These are phyloP conservation scores for Sweltsa coloradensis DNA, from an alignment of 1,140 invertebrate species.

Conservation along the genomic window DNA sequence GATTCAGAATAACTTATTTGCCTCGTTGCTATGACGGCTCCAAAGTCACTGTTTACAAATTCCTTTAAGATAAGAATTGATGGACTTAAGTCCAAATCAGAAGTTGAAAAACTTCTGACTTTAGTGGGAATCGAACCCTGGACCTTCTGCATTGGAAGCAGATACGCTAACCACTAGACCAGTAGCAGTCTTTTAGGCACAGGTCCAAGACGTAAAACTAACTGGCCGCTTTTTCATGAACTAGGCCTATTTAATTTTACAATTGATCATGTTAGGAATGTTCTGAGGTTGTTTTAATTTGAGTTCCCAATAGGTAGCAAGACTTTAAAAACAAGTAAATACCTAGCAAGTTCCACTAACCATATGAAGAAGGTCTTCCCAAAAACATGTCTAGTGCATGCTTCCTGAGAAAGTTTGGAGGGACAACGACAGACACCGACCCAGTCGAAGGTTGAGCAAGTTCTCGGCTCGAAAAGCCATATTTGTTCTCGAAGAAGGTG, in stretches of 20 bases:
- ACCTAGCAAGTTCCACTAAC: neutral
- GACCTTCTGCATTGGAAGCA: too few relatives aligned
- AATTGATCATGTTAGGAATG: neutral
- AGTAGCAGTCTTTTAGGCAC: neutral
- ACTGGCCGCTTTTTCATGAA: neutral
- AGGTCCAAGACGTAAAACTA: neutral
- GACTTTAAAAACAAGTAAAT: neutral
- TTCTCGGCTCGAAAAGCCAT: constrained; percentile 21
- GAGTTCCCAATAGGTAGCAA: neutral
- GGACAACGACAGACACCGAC: neutral
- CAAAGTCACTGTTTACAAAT: too few relatives aligned
- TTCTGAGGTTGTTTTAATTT: neutral
- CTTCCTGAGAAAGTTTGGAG: neutral
- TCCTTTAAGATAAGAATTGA: too few relatives aligned
- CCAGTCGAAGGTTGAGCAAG: neutral
- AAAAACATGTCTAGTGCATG: neutral
- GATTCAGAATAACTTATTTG: too few relatives aligned
- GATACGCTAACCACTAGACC: too few relatives aligned
- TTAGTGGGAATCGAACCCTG: too few relatives aligned
- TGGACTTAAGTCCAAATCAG: too few relatives aligned
- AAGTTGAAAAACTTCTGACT: too few relatives aligned
- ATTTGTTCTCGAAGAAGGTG: constrained; percentile 28
- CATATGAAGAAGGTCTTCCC: neutral
- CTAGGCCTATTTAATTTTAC: neutral
- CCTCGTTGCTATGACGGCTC: too few relatives aligned